Evolutionary conservation across 2,797 vertebrate species (phyloP).

Genomic region (Coregonus sp.): DNA sequence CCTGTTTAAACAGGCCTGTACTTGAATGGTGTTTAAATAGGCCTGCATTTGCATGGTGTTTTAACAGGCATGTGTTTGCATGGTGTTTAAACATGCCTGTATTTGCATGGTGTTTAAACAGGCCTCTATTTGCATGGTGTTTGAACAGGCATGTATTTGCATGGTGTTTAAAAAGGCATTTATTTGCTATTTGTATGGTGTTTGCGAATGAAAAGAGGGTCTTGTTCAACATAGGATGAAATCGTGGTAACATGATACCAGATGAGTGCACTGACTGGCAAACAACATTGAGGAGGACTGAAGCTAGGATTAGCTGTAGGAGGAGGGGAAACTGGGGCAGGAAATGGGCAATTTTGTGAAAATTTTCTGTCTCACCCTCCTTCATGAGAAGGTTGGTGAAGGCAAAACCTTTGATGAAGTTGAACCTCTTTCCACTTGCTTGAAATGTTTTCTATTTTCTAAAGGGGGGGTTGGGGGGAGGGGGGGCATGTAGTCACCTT

Average conservation of each 20-base stretch:
- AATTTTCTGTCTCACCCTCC: neutral
- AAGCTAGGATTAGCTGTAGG: neutral
- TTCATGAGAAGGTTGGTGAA: neutral
- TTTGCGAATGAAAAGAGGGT: neutral
- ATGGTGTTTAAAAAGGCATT: neutral
- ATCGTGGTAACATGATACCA: conserved; percentile 2
- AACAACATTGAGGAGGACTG: neutral
- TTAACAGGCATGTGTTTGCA: neutral
- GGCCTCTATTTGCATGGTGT: neutral
- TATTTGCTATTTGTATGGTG: neutral
- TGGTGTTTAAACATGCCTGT: neutral
- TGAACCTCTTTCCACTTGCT: neutral
- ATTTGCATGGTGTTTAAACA: neutral
- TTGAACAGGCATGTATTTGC: neutral
- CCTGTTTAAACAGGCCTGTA: neutral
- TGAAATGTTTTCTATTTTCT: neutral
- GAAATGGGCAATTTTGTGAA: neutral
- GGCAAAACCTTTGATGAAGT: neutral
- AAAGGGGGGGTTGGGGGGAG: neutral
- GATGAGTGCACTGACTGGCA: neutral
- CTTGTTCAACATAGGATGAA: neutral
- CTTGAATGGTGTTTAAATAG: no score
- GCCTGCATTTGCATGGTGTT: no score
- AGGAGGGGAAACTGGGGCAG: neutral
- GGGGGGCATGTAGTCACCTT: neutral